A percentile compares a stretch with the other conserved stretches of the same genome.
Evolutionary conservation across 1,140 invertebrate genomes (phyloP).

Genomic region (Pogonus chalceus): DNA sequence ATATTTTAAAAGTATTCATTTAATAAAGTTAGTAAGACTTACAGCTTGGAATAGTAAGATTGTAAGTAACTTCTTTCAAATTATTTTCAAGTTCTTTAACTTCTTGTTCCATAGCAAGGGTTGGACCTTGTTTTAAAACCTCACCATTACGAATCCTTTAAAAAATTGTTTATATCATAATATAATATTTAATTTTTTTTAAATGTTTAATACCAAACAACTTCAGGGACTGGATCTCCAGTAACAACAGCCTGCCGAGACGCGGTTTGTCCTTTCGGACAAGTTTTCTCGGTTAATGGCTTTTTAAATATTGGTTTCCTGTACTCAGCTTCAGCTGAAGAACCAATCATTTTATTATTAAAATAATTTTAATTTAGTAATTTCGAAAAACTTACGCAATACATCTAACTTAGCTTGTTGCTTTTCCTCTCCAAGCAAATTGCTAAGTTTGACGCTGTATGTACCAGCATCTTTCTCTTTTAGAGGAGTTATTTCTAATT

Average conservation of each 20-base stretch:
- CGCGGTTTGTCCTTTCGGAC: constrained; percentile 54
- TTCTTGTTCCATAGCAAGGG: constrained; percentile 35
- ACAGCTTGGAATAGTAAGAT: constrained; percentile 55
- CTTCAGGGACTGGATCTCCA: constrained; percentile 63
- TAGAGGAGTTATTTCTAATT: constrained; percentile 55
- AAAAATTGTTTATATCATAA: constrained; percentile 8
- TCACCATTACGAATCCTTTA: constrained; percentile 40
- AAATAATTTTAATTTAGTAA: background rate
- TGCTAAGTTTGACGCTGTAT: constrained; percentile 65
- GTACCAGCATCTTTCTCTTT: constrained; percentile 62
- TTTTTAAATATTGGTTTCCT: constrained; percentile 64
- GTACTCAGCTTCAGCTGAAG: constrained; percentile 57
- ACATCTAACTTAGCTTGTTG: constrained; percentile 60
- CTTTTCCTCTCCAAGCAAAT: constrained; percentile 62
- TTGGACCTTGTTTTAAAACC: constrained; percentile 32
- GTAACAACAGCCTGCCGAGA: constrained; percentile 60
- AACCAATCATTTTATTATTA: constrained; percentile 9
- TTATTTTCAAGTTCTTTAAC: constrained; percentile 59
- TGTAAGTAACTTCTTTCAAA: constrained; percentile 63
- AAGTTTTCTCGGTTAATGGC: constrained; percentile 22
- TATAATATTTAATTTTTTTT: background rate
- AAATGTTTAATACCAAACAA: constrained; percentile 43
- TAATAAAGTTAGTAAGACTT: constrained; percentile 14
- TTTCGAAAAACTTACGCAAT: constrained; percentile 45
- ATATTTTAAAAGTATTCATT: background rate